Conservation (phyloP, 2,113 vertebrate genomes). For the Mastomys coucha region DNA sequence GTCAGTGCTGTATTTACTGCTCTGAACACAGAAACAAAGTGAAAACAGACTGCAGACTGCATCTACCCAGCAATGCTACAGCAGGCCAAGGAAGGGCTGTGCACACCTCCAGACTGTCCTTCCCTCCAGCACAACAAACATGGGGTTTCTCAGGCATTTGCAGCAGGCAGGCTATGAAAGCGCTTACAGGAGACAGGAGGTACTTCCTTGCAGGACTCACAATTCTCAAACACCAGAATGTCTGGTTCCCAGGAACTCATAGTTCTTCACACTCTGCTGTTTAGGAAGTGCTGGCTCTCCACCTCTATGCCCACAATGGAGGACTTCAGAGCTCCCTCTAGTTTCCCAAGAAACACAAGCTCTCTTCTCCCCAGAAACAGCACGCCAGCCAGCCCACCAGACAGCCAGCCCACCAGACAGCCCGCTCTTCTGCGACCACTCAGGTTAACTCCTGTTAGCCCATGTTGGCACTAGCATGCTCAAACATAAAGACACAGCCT, state of each 20-base stretch:
- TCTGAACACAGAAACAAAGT: neutral
- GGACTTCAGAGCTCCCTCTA: neutral
- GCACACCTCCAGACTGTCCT: neutral
- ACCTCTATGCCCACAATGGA: neutral
- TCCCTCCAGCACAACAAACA: neutral
- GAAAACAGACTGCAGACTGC: rapidly evolving
- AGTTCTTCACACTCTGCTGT: neutral
- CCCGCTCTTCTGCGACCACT: neutral
- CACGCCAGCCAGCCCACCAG: neutral
- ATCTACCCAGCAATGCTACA: rapidly evolving
- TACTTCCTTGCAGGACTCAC: neutral
- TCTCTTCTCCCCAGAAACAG: neutral
- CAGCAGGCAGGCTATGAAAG: neutral
- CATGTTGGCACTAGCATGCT: no score
- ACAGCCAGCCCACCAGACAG: no score
- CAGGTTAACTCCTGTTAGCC: neutral
- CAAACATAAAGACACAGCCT: neutral
- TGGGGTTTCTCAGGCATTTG: neutral
- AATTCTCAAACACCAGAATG: neutral
- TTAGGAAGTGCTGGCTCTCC: neutral
- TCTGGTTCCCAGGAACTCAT: neutral
- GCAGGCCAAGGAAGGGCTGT: rapidly evolving
- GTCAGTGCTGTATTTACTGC: neutral
- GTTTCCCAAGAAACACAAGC: neutral
- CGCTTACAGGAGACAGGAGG: neutral